Evolutionary conservation across 2,888 invertebrate genomes (phyloP), one percentile per base, ranked within the genome.

Genomic region (Stenoptilia bipunctidactyla): DNA sequence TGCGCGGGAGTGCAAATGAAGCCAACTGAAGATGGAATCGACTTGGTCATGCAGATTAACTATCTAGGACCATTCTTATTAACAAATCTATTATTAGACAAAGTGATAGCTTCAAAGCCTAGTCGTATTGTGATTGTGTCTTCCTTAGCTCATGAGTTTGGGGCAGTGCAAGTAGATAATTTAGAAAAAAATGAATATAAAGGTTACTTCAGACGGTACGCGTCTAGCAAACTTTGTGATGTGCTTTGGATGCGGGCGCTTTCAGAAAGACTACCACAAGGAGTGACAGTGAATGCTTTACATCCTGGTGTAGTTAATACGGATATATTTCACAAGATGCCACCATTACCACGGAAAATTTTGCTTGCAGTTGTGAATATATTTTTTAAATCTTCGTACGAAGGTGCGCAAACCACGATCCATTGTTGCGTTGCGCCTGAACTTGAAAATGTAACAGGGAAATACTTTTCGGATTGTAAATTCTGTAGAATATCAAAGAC

Each of bases 251-350:
- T 65, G 9, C 79, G 69, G 38, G 82, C 79, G 3, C 56, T 86
- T 10, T 66, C 69, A 0, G 71, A 66, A 30, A 56, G 62, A 15
- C 45, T 84, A 1, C 68, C 75, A 1, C 51, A 52, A 9, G 89
- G 88, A 2, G 89, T 94, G 0, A 92, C 91, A 0, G 92, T 88
- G 0, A 95, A 95, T 59, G 90, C 89, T 47, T 66, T 94, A 37
- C 94, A 95, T 71, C 96, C 95, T 0, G 96, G 96, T 9, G 74
- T 92, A 62, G 90, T 94, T 27, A 89, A 90, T 59, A 91, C 91
- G 0, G 90, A 90, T 15, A 92, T 93, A 38, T 92, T 90, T 87
- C 83, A 89, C 27, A 89, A 85, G 50, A 67, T 86, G 9, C 86
- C 88, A 0, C 37, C 45, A 1, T 4, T 40, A 1, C 0, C 27